Conservation (phyloP, 1,140 invertebrate species). For the Pseudomyrmex concolor region DNA sequence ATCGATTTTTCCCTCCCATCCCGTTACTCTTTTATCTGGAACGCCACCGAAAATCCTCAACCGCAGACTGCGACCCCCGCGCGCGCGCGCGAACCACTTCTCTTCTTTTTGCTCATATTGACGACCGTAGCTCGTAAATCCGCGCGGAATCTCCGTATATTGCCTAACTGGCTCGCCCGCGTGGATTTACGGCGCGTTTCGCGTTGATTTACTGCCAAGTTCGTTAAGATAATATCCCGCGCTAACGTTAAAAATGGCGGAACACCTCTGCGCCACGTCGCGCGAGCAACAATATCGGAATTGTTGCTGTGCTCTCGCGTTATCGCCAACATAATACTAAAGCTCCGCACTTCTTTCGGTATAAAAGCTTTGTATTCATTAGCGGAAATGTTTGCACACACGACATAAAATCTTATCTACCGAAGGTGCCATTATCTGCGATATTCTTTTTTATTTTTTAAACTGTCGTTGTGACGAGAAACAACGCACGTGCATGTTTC, state of each 20-base stretch:
- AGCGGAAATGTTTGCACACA: too few species aligned
- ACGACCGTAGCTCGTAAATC: slow-evolving; percentile 37
- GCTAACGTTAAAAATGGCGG: slow-evolving; percentile 24
- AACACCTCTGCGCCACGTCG: background rate
- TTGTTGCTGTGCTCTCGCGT: background rate
- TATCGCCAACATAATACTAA: background rate
- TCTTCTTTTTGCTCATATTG: slow-evolving; percentile 47
- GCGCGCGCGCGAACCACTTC: slow-evolving; percentile 11
- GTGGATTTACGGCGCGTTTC: slow-evolving; percentile 33
- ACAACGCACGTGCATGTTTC: too few species aligned
- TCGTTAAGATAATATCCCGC: slow-evolving; percentile 45
- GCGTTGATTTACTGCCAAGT: slow-evolving; percentile 48
- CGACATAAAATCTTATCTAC: too few species aligned
- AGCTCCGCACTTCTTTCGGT: too few species aligned
- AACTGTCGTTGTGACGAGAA: too few species aligned
- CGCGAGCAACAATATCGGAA: background rate
- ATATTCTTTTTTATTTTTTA: too few species aligned
- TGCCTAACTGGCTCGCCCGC: slow-evolving; percentile 32
- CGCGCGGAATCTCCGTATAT: slow-evolving; percentile 44
- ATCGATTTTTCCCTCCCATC: slow-evolving; percentile 51
- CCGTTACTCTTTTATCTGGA: background rate
- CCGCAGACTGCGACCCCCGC: slow-evolving; percentile 18
- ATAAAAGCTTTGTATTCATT: too few species aligned
- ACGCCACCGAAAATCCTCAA: slow-evolving; percentile 37
- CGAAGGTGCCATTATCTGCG: too few species aligned